Conservation (phyloP, 2,888 invertebrate genomes). For the Pristionchus entomophagus region DNA sequence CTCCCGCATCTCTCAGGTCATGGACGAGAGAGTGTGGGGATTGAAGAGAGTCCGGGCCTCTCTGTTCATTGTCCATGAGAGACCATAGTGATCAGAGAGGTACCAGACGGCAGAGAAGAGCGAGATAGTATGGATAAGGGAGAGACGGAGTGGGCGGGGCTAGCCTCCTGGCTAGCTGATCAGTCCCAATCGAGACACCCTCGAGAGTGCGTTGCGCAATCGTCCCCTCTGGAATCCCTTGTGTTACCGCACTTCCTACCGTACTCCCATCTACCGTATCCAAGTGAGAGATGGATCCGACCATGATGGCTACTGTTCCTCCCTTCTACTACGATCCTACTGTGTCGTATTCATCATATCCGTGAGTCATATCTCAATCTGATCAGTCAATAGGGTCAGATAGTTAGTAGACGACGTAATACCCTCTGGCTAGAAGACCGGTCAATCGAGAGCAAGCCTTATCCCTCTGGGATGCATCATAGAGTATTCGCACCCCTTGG, state of each 20-base stretch:
- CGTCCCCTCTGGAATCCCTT: neutral
- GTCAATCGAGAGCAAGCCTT: neutral
- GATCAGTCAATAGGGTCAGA: neutral
- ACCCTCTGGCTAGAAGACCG: neutral
- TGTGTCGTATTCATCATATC: neutral
- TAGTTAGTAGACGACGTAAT: neutral
- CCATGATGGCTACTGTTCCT: neutral
- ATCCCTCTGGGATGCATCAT: neutral
- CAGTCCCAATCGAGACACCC: neutral
- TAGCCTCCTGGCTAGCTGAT: neutral
- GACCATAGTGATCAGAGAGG: neutral
- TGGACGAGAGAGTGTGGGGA: constrained; percentile 1
- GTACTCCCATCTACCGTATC: neutral
- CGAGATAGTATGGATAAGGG: neutral
- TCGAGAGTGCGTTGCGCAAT: constrained; percentile 7
- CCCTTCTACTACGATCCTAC: neutral
- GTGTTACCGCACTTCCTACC: constrained; percentile 21
- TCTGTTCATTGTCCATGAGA: neutral
- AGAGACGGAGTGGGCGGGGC: constrained; percentile 1
- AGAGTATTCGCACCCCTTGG: no score
- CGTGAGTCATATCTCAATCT: neutral
- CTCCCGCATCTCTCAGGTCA: constrained; percentile 38
- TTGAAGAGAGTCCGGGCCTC: neutral
- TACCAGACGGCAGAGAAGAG: neutral
- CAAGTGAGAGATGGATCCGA: neutral